Conservation (phyloP, 2,888 invertebrate species). For the Piscicola geometra region DNA sequence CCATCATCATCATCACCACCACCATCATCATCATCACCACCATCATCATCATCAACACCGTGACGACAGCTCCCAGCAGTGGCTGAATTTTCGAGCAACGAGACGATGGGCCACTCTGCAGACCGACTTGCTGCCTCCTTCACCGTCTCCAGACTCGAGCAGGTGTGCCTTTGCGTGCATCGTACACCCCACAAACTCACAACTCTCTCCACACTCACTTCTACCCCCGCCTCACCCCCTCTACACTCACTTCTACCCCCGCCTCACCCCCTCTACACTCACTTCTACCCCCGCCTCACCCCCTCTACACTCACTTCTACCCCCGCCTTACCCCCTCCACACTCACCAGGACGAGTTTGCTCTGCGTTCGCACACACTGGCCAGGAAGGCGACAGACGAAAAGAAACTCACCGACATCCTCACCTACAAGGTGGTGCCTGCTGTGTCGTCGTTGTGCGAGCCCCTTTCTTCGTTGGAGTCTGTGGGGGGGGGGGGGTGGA, state of each 20-base stretch:
- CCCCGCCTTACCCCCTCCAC: neutral
- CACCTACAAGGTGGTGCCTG: constrained; percentile 72
- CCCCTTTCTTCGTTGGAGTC: too few relatives aligned
- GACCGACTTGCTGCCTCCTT: constrained; percentile 93
- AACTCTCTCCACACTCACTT: too few relatives aligned
- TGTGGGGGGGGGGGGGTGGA: constrained; percentile 8
- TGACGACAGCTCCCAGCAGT: constrained; percentile 74
- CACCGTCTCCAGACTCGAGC: constrained; percentile 77
- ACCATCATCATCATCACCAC: too few relatives aligned
- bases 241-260: too few relatives aligned
- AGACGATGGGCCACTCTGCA: constrained; percentile 97
- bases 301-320: too few relatives aligned
- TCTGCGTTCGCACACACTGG: constrained; percentile 79
- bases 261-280: too few relatives aligned
- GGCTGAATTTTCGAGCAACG: constrained; percentile 93
- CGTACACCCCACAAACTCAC: too few relatives aligned
- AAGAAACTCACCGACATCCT: constrained; percentile 84
- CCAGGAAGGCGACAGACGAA: constrained; percentile 76
- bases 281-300: too few relatives aligned
- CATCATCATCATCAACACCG: neutral
- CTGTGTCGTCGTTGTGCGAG: too few relatives aligned
- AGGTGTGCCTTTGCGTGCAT: too few relatives aligned
- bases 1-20: too few relatives aligned
- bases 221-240: too few relatives aligned
- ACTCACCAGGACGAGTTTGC: constrained; percentile 79